These are phyloP conservation scores for Tenebrosternarchus preto DNA, from an alignment of 2,113 vertebrate genomes.

Conservation along the genomic window DNA sequence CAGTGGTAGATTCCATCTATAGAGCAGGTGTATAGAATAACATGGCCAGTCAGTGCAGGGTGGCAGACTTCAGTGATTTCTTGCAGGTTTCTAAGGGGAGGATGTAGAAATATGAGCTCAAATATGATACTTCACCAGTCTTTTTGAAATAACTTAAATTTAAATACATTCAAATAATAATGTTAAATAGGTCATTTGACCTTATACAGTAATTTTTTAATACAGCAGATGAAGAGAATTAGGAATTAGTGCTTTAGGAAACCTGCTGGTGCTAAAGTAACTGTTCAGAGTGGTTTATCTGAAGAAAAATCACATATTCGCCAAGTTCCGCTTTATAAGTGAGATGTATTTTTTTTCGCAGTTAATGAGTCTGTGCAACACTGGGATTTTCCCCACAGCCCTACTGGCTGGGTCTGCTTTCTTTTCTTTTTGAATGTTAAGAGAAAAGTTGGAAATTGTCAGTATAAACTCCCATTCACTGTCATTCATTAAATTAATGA, in stretches of 20 bases:
- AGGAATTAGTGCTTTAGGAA: neutral
- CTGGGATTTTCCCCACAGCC: neutral
- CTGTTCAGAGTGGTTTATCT: constrained; percentile 28
- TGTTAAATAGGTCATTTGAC: no score
- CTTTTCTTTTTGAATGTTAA: neutral
- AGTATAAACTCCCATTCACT: constrained; percentile 35
- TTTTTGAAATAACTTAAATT: no score
- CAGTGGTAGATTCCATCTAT: no score
- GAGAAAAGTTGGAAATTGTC: constrained; percentile 9
- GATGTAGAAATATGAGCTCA: no score
- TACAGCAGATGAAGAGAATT: no score
- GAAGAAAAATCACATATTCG: constrained; percentile 36
- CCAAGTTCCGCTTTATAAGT: constrained; percentile 40
- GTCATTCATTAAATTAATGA: constrained; percentile 47
- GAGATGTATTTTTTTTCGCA: constrained; percentile 30
- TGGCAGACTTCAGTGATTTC: neutral
- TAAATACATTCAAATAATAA: no score
- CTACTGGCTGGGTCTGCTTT: neutral
- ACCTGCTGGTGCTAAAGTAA: constrained; percentile 15
- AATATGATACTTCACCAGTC: no score
- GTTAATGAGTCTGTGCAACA: constrained; percentile 33
- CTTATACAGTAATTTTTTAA: no score
- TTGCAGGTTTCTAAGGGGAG: no score
- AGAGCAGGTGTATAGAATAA: no score
- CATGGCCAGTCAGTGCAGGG: no score